phyloP scores from a whole-genome alignment of 2,888 invertebrate species.

The Apeira syringaria region DNA sequence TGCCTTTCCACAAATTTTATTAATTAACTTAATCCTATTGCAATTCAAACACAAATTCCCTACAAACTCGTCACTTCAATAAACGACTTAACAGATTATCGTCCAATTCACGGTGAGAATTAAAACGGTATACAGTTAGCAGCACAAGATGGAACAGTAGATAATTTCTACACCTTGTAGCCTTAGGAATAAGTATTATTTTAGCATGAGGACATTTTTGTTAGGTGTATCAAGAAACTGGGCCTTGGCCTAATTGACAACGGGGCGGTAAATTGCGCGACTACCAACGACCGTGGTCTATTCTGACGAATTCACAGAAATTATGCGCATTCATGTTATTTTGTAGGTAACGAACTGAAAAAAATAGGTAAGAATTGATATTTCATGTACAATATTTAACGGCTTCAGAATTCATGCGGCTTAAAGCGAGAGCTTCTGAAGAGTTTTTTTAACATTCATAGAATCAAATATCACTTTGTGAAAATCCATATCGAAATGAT shows the following conservation, averaged over 20 bases:
- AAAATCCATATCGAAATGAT: too few relatives aligned
- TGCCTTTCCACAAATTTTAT: too few relatives aligned
- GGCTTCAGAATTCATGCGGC: too few relatives aligned
- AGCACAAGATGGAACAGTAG: slow-evolving; percentile 2
- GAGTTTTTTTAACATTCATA: too few relatives aligned
- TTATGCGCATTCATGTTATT: slow-evolving; percentile 17
- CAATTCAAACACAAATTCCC: slow-evolving; percentile 13
- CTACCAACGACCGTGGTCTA: slow-evolving; percentile 27
- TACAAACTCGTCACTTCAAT: slow-evolving; percentile 24
- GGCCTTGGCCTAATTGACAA: slow-evolving; percentile 33
- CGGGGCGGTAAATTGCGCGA: slow-evolving; percentile 32
- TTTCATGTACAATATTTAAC: too few relatives aligned
- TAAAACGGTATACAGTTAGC: slow-evolving; percentile 24
- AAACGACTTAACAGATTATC: slow-evolving; percentile 30
- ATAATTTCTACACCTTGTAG: slow-evolving; percentile 4
- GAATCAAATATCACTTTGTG: too few relatives aligned
- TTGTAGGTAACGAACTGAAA: slow-evolving; percentile 14
- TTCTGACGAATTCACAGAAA: slow-evolving; percentile 28
- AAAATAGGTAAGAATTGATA: too few relatives aligned
- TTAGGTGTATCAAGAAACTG: slow-evolving; percentile 21
- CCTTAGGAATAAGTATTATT: slow-evolving; percentile 5
- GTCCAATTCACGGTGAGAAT: slow-evolving; percentile 24
- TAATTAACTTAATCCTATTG: slow-evolving; percentile 2
- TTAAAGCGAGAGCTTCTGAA: too few relatives aligned
- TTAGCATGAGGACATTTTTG: slow-evolving; percentile 13